Conservation (phyloP, 2,797 vertebrate species). For the Xerus rutilus region DNA sequence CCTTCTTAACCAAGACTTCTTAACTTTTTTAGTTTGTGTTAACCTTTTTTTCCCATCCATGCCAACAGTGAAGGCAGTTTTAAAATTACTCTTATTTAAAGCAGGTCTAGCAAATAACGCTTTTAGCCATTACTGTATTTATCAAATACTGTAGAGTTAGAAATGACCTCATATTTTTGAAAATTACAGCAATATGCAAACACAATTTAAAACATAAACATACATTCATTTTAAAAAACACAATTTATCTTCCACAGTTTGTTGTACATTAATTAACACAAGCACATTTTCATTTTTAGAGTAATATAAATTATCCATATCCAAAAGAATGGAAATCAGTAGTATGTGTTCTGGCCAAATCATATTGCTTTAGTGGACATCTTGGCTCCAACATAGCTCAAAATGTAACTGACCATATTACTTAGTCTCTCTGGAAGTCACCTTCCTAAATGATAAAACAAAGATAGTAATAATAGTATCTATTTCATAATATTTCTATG, state of each 20-base stretch:
- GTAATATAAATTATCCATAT: background rate
- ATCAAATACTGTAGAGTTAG: background rate
- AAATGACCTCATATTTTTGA: background rate
- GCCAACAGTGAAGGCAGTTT: background rate
- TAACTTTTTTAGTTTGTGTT: background rate
- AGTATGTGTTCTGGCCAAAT: background rate
- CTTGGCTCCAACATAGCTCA: background rate
- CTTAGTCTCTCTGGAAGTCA: background rate
- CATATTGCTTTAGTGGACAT: background rate
- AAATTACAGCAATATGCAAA: conserved; percentile 5
- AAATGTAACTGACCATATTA: background rate
- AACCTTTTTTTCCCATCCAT: background rate
- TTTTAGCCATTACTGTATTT: background rate
- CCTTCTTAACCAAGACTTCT: background rate
- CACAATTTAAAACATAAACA: background rate
- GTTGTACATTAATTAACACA: background rate
- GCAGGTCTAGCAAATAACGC: background rate
- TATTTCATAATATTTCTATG: background rate
- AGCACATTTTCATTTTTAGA: background rate
- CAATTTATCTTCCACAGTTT: background rate
- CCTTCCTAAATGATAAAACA: background rate
- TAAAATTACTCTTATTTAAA: background rate
- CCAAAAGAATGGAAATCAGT: background rate
- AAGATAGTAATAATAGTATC: background rate
- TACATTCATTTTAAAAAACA: background rate